phyloP scores from a whole-genome alignment of 2,797 vertebrate genomes.

The Danio tinwini region DNA sequence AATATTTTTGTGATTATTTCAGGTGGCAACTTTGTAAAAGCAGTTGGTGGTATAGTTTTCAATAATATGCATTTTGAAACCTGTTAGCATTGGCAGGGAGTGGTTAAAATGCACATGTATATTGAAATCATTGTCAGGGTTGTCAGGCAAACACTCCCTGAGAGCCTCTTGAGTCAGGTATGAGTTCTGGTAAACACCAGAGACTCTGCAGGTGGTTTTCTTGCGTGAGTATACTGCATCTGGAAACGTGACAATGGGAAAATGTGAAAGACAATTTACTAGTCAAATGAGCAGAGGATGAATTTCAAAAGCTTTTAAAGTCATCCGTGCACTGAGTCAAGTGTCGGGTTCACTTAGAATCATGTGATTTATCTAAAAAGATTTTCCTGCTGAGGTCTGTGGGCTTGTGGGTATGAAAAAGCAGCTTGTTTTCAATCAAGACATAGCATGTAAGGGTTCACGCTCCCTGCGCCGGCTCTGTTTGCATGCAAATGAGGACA shows the following conservation, averaged over 20 bases:
- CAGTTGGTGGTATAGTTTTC: too few species aligned
- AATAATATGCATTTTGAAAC: too few species aligned
- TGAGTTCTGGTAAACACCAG: constrained; percentile 60
- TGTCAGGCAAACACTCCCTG: too few species aligned
- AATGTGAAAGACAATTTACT: constrained; percentile 58
- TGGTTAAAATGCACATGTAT: too few species aligned
- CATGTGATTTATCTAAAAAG: background rate
- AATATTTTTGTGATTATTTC: too few species aligned
- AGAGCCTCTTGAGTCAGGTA: constrained; percentile 57
- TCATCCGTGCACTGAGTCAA: background rate
- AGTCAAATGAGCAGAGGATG: constrained; percentile 52
- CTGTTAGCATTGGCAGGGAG: too few species aligned
- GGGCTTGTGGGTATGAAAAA: constrained; percentile 25
- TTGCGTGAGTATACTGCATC: constrained; percentile 38
- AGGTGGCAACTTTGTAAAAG: too few species aligned
- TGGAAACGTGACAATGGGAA: constrained; percentile 42
- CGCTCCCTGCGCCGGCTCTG: background rate
- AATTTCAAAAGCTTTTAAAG: background rate
- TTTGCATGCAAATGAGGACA: constrained; percentile 46
- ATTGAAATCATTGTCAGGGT: too few species aligned
- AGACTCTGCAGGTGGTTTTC: constrained; percentile 70
- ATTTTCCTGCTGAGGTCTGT: background rate
- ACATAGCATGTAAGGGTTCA: constrained; percentile 47
- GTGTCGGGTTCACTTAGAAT: background rate
- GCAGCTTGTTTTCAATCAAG: constrained; percentile 45